These are phyloP conservation scores for Saguinus imperator DNA, from an alignment of 2,113 vertebrate genomes.

Conservation along the genomic window DNA sequence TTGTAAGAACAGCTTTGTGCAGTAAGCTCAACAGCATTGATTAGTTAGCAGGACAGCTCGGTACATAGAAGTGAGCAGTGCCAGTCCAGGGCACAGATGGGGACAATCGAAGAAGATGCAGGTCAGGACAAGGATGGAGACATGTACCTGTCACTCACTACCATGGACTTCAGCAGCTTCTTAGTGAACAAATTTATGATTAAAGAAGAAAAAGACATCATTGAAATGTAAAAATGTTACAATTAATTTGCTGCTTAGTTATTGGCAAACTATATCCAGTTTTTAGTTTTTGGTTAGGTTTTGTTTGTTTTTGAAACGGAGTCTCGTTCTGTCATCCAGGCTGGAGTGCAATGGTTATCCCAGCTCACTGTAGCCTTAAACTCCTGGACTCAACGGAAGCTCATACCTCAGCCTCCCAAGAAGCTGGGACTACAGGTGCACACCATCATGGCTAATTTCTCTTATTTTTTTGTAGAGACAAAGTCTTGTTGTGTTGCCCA, in stretches of 20 bases:
- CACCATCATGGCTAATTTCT: too few species aligned
- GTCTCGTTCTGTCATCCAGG: too few species aligned
- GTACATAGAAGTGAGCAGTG: too few species aligned
- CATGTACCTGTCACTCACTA: neutral
- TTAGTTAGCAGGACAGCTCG: neutral
- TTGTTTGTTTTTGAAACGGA: too few species aligned
- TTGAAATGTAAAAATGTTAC: neutral
- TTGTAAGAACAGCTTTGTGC: neutral
- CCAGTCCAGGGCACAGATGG: neutral
- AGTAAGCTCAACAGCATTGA: neutral
- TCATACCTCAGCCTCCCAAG: too few species aligned
- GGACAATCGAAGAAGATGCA: neutral
- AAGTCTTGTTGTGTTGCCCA: too few species aligned
- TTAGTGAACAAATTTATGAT: neutral
- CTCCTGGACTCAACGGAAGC: too few species aligned
- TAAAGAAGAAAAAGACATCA: conserved; percentile 5
- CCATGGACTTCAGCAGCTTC: neutral
- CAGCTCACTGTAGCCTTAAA: too few species aligned
- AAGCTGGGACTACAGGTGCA: too few species aligned
- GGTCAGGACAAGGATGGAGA: neutral
- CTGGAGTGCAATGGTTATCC: too few species aligned
- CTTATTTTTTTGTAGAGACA: too few species aligned
- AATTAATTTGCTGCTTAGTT: conserved; percentile 15
- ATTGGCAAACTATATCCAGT: neutral
- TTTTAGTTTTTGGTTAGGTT: neutral